Conservation (phyloP, 2,888 invertebrate species). For the Phoronis australis region DNA sequence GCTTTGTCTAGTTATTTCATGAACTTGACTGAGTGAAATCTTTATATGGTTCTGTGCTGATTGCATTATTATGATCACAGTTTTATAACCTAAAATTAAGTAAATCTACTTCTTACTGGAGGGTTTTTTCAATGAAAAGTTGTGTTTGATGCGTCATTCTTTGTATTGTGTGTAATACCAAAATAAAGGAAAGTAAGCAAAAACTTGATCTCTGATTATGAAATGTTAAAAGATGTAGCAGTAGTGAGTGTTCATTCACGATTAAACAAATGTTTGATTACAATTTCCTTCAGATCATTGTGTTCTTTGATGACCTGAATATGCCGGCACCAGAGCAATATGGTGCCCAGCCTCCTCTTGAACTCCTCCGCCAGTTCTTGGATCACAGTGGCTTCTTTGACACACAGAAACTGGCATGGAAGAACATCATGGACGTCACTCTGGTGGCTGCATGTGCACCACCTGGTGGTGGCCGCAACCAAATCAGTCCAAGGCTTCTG, state of each 20-base stretch:
- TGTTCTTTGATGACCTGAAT: constrained; percentile 52
- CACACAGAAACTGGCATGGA: constrained; percentile 45
- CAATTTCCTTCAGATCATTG: constrained; percentile 31
- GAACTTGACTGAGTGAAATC: too few species aligned
- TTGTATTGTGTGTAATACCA: too few species aligned
- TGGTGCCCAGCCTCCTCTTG: constrained; percentile 51
- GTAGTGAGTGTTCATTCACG: neutral
- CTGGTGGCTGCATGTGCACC: constrained; percentile 49
- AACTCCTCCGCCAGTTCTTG: constrained; percentile 48
- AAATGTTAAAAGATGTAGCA: neutral
- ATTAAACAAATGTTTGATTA: too few species aligned
- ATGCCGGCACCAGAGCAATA: constrained; percentile 51
- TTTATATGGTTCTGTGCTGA: too few species aligned
- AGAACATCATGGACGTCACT: constrained; percentile 48
- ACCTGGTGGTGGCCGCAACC: constrained; percentile 48
- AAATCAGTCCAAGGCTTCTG: constrained; percentile 44
- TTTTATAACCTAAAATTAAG: too few species aligned
- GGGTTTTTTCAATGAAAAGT: too few species aligned
- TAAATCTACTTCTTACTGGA: too few species aligned
- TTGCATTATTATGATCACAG: too few species aligned
- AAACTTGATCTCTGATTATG: neutral
- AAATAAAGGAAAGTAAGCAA: too few species aligned
- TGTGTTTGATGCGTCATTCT: too few species aligned
- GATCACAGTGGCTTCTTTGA: constrained; percentile 50
- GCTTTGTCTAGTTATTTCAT: too few species aligned